Percentiles rank a stretch among this genome's conserved stretches.
Conservation (phyloP, 2,113 vertebrate genomes). For the Caloenas nicobarica region DNA sequence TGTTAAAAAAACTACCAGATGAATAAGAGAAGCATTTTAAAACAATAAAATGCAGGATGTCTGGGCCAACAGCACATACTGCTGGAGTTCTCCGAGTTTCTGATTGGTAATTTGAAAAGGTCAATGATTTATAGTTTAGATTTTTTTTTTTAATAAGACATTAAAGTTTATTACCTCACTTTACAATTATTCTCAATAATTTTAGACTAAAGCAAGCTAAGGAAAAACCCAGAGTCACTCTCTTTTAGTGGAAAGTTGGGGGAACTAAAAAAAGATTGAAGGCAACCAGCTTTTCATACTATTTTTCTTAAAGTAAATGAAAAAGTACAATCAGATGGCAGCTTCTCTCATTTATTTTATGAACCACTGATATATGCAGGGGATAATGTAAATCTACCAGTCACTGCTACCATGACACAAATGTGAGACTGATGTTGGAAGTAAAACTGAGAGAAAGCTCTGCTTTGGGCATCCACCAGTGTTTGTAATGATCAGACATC, state of each 20-base stretch:
- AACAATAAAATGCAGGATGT: conserved; percentile 50
- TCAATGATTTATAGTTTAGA: not conserved
- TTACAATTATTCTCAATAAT: not conserved
- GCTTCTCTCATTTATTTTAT: not conserved
- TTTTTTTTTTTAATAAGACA: not conserved
- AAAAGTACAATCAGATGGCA: not conserved
- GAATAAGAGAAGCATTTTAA: conserved; percentile 43
- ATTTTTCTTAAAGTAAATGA: not conserved
- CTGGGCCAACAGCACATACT: not conserved
- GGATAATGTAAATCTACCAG: not conserved
- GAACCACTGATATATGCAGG: not conserved
- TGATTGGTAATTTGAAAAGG: conserved; percentile 14
- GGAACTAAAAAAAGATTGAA: not conserved
- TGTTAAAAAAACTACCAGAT: conserved; percentile 8
- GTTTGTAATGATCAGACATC: not conserved
- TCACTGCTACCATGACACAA: not conserved
- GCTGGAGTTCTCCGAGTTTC: not conserved
- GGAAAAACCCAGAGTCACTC: not conserved
- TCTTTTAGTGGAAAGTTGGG: not conserved
- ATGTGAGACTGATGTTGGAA: not conserved
- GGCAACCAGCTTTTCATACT: not conserved
- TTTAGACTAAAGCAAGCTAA: not conserved
- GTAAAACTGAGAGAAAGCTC: not conserved
- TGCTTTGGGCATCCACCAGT: fast-evolving
- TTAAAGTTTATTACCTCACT: not conserved